These are phyloP conservation scores for Sandelia bainsii DNA, from an alignment of 2,797 vertebrate species.

Conservation along the genomic window DNA sequence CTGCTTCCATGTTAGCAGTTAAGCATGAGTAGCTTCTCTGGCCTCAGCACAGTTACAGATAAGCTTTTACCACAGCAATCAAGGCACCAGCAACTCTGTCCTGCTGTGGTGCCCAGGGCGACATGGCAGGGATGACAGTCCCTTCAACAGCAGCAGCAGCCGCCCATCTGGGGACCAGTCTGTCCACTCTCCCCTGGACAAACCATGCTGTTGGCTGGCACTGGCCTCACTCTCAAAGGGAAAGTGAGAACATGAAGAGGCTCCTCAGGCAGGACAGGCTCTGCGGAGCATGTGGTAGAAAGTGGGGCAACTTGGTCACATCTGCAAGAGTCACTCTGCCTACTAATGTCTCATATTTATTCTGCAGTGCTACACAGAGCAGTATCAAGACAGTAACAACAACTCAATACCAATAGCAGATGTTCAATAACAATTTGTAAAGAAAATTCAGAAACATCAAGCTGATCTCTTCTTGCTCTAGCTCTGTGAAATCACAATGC, in stretches of 20 bases:
- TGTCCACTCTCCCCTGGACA: constrained; percentile 46
- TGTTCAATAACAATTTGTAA: constrained; percentile 29
- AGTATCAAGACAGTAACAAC: constrained; percentile 36
- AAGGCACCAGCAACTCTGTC: constrained; percentile 57
- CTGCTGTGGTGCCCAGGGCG: constrained; percentile 63
- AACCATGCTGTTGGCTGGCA: constrained; percentile 51
- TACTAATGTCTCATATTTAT: constrained; percentile 60
- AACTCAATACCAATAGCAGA: constrained; percentile 9
- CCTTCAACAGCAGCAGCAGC: constrained; percentile 59
- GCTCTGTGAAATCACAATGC: constrained; percentile 31
- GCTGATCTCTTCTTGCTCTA: constrained; percentile 12
- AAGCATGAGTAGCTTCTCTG: constrained; percentile 56
- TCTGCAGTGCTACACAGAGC: constrained; percentile 35
- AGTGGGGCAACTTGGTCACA: constrained; percentile 80
- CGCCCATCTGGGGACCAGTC: constrained; percentile 71
- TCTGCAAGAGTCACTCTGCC: constrained; percentile 66
- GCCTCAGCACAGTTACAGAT: constrained; percentile 61
- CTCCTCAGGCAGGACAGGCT: constrained; percentile 61
- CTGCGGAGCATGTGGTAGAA: constrained; percentile 61
- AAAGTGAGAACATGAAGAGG: constrained; percentile 40
- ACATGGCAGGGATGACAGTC: constrained; percentile 57
- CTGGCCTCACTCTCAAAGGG: constrained; percentile 63
- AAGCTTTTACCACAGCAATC: constrained; percentile 60
- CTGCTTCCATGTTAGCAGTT: constrained; percentile 66
- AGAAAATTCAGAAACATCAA: constrained; percentile 12